Evolutionary conservation across 2,797 vertebrate genomes (phyloP).

Genomic region (Micromesistius poutassou): DNA sequence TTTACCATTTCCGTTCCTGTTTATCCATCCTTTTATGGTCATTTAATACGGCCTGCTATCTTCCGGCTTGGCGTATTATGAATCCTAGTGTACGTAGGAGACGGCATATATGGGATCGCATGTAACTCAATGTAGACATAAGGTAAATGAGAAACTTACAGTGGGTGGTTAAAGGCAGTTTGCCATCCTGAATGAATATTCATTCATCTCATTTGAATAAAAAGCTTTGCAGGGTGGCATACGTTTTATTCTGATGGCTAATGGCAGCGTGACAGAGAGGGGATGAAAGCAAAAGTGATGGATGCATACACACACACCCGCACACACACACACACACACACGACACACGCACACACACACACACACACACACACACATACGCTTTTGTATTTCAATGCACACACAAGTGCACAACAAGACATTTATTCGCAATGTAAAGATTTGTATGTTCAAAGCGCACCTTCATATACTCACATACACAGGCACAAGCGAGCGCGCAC

Average conservation of each 20-base stretch:
- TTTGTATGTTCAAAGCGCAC: neutral
- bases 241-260: slow-evolving; percentile 27
- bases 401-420: neutral
- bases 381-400: neutral
- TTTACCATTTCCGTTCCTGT: neutral
- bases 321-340: neutral
- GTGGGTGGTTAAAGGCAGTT: slow-evolving; percentile 53
- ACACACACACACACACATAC: slow-evolving; percentile 7
- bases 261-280: slow-evolving; percentile 48
- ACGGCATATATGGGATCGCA: slow-evolving; percentile 1
- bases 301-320: slow-evolving; percentile 5
- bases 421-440: slow-evolving; percentile 4
- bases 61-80: neutral
- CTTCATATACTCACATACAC: slow-evolving; percentile 1
- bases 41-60: neutral
- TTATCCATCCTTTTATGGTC: neutral
- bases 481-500: neutral
- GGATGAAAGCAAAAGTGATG: slow-evolving; percentile 27
- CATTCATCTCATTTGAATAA: slow-evolving; percentile 64
- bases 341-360: slow-evolving; percentile 1
- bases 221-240: slow-evolving; percentile 39
- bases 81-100: neutral
- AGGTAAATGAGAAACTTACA: slow-evolving; percentile 38
- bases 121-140: slow-evolving; percentile 31
- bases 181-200: slow-evolving; percentile 63